phyloP scores from a whole-genome alignment of 2,888 invertebrate species.

The Phyllotreta striolata region DNA sequence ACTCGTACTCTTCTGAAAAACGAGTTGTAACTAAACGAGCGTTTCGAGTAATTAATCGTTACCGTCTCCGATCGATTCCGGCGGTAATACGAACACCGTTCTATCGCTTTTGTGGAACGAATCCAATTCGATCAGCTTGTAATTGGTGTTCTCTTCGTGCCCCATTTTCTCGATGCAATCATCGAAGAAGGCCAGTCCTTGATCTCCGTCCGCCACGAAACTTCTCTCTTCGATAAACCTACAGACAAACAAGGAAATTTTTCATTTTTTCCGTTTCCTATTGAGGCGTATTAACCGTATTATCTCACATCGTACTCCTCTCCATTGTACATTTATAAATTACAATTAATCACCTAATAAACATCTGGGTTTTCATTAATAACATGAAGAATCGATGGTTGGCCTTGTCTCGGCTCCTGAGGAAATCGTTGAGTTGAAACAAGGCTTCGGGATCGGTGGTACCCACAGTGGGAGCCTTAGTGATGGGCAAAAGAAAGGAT shows the following conservation, averaged over 20 bases:
- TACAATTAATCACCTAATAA: conserved; percentile 85
- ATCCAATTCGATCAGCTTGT: conserved; percentile 82
- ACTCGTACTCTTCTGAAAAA: conserved; percentile 42
- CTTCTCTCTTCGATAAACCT: conserved; percentile 96
- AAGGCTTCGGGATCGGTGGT: conserved; percentile 95
- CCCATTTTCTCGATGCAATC: conserved; percentile 89
- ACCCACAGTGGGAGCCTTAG: conserved; percentile 90
- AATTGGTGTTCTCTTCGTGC: conserved; percentile 65
- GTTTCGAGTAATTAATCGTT: too few species aligned
- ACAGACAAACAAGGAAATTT: conserved; percentile 13
- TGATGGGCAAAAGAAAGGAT: conserved; percentile 88
- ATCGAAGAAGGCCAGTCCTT: conserved; percentile 95
- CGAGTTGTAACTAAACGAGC: neutral
- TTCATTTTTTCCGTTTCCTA: too few species aligned
- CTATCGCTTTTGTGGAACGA: conserved; percentile 83
- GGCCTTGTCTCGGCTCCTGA: conserved; percentile 87
- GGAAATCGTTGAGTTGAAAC: conserved; percentile 91
- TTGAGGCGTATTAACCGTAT: too few species aligned
- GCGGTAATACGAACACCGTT: conserved; percentile 94
- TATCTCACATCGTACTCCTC: too few species aligned
- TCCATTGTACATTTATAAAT: too few species aligned
- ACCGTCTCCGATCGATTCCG: conserved; percentile 72
- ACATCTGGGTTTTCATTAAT: conserved; percentile 95
- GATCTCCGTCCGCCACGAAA: conserved; percentile 98
- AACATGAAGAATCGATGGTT: conserved; percentile 89